Evolutionary conservation across 2,888 invertebrate species (phyloP), one percentile per base, ranked within the genome.

Genomic region (Iphiclides podalirius): DNA sequence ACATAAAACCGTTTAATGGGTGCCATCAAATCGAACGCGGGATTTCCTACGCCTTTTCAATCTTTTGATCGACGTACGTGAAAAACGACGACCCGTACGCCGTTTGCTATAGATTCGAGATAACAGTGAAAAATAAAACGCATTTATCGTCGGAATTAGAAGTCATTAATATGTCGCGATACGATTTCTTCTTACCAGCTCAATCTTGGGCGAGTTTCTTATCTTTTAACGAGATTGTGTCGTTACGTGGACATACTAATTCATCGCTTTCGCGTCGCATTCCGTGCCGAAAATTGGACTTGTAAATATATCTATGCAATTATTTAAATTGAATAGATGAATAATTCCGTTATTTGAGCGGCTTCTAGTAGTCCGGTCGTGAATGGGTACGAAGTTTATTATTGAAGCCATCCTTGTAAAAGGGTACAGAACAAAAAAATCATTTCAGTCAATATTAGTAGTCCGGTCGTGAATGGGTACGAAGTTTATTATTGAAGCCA

Each of bases 1-100:
- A 17, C 13, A 44, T 50, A 34, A 50, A 35, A 35, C 14, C 14
- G 31, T 33, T 48, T 31, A n/a, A 8, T 20, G 15, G 12, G 38
- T 16, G 38, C 37, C 11, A 23, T 47, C 28, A 47, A 47, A 35
- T 26, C 9, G 34, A 34, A 33, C 28, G 31, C 20, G 13, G 9
- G 11, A 17, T 28, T 28, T 15, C 8, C 12, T 14, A 47, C 44
- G 45, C 36, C 47, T 41, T 46, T 41, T 46, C 41, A 45, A 40
- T 36, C 35, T 47, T 50, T 51, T 52, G 47, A 45, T 38, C 31
- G 31, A n/a, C 15, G 8, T 20, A 20, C 6, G 6, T 1, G 20
- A 17, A 11, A 33, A 31, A 31, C 7, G 7, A 11, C 20, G 33
- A 13, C 11, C 17, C 6, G 20, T 12, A 15, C 33, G n/a, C 14